Evolutionary conservation across 2,888 invertebrate genomes (phyloP).

Genomic region (Phania funesta): DNA sequence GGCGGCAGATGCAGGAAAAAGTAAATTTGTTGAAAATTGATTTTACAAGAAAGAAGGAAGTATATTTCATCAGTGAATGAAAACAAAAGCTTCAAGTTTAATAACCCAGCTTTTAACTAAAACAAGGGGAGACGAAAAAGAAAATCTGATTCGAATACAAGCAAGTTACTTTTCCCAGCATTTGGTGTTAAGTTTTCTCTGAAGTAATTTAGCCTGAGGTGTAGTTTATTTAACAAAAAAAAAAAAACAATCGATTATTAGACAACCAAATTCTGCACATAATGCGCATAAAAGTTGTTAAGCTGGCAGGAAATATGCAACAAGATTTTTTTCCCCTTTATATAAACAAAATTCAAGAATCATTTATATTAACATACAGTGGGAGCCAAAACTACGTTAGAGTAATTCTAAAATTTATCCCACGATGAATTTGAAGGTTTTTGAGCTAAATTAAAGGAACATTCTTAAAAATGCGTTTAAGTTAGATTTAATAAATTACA

Average conservation of each 20-base stretch:
- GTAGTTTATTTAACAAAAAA: not conserved
- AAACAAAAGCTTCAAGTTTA: constrained; percentile 38
- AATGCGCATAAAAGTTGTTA: not conserved
- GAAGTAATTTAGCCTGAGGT: not conserved
- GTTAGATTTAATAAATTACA: too few species aligned
- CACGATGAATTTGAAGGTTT: too few species aligned
- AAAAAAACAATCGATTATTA: not conserved
- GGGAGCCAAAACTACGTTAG: too few species aligned
- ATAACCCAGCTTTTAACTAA: not conserved
- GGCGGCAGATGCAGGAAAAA: not conserved
- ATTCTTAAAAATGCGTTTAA: too few species aligned
- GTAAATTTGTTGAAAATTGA: constrained; percentile 29
- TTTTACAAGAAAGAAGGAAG: constrained; percentile 34
- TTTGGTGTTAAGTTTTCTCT: not conserved
- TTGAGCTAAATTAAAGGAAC: too few species aligned
- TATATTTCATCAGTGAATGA: not conserved
- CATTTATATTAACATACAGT: too few species aligned
- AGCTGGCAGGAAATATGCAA: not conserved
- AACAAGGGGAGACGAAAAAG: not conserved
- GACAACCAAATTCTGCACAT: not conserved
- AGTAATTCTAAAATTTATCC: too few species aligned
- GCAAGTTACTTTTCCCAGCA: constrained; percentile 21
- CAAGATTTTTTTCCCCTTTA: not conserved
- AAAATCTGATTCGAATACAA: constrained; percentile 4
- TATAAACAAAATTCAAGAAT: too few species aligned